Conservation (phyloP, 2,888 invertebrate species). For the Digitonthophagus gazella region DNA sequence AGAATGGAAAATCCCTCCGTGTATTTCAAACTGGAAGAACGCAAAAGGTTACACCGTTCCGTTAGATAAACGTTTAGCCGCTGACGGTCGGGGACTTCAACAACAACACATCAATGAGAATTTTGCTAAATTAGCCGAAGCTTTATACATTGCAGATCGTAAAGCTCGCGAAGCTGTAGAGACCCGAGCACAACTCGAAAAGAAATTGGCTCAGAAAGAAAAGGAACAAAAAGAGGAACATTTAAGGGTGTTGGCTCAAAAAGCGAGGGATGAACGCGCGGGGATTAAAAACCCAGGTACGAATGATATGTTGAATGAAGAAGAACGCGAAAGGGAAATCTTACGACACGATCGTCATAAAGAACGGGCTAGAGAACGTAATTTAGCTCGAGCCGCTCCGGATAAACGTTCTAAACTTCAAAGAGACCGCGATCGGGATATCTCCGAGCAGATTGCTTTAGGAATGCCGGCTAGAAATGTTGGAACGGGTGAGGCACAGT, state of each 20-base stretch:
- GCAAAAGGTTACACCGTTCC: constrained; percentile 98
- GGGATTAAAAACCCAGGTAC: constrained; percentile 63
- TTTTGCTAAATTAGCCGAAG: constrained; percentile 97
- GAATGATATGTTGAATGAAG: constrained; percentile 61
- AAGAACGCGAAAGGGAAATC: constrained; percentile 78
- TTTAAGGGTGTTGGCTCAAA: constrained; percentile 87
- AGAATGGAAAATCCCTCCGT: constrained; percentile 99
- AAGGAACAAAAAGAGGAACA: constrained; percentile 98
- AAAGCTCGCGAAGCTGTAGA: constrained; percentile 98
- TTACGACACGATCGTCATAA: constrained; percentile 86
- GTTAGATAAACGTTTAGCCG: constrained; percentile 94
- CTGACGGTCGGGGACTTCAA: constrained; percentile 96
- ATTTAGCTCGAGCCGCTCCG: constrained; percentile 89
- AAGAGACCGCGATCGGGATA: constrained; percentile 90
- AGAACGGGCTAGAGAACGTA: constrained; percentile 89
- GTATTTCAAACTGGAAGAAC: constrained; percentile 99
- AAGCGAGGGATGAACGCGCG: constrained; percentile 92
- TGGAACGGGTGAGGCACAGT: constrained; percentile 75
- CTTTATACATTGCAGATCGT: constrained; percentile 92
- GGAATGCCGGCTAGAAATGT: constrained; percentile 85
- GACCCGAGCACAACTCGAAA: constrained; percentile 91
- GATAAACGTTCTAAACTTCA: constrained; percentile 89
- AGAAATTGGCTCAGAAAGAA: constrained; percentile 94
- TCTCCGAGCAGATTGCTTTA: constrained; percentile 97
- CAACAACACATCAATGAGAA: constrained; percentile 98